Base-by-base conservation (phyloP, 2,113 vertebrate genomes). In the Eupsittula cactorum region DNA sequence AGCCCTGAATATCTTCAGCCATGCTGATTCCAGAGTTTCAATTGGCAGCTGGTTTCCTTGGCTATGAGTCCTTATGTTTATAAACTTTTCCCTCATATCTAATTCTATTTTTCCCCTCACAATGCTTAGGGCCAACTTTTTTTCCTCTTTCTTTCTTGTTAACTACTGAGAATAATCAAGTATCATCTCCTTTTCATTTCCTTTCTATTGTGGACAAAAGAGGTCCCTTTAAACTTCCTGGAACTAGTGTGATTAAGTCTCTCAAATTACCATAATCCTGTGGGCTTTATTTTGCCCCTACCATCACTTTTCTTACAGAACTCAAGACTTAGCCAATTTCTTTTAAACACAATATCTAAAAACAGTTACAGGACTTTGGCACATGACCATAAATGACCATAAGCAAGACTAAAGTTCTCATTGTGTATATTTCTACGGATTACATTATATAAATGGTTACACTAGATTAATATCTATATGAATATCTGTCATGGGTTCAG, bases 1-100 rank as follows among this genome's bases (percentile, higher is more conserved):
- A 94, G 42, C 55, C 27, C 35, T 88, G 73, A 94, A 81, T 97
- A 68, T 90, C 71, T 88, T 90, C 73, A 93, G 47, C 71, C 16
- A 31, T 81, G 35, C 55, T 88, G 76, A 86, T 83, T 92, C 79
- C 79, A 88, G 88, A 93, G n/a, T 29, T 64, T 92, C 64, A 42
- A 85, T 86, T 86, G 82, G 69, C 82, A 92, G 71, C 27, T 88
- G 35, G 35, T 90, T 90, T 94, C 75, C 75, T 88, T 90, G 63
- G 46, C 50, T 90, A 77, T 46, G 33, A 80, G 33, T 60, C 53
- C 52, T 79, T 76, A 57, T 31, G 37, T 84, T 95, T 92, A 87
- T 87, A 95, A 93, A 87, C 15, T 44, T 78, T 64, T 47, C 75
- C 63, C 23, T 88, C 18, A 77, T 74, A 92, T 29, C 87, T 42